Base-by-base conservation (phyloP, 2,797 vertebrate genomes). In the Betta splendens region DNA sequence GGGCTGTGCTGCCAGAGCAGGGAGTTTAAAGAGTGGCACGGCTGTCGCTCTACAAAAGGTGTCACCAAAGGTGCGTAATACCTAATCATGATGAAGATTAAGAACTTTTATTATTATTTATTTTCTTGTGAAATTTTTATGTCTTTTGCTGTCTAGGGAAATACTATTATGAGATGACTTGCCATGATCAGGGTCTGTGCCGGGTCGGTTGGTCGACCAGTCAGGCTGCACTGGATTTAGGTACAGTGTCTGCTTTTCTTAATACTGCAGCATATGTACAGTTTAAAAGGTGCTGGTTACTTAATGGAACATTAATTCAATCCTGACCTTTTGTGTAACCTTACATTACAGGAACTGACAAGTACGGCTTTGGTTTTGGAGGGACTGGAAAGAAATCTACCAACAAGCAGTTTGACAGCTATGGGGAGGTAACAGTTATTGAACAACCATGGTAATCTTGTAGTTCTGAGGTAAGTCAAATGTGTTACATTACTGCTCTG, bases 371-470 rank as follows among this genome's bases (percentile, higher is more conserved):
- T 87, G 98, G 97, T 52, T 99, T 96, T 83, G 98, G 98, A 46
- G 97, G 98, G 56, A 98, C 97, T 10, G 98, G 97, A 66, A 99
- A 99, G 86, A 99, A 99, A 73, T 99, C 98, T 56, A 92, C 98
- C 80, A 98, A 98, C 81, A 99, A 99, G 66, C 98, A 99, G 50
- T 99, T 99, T 91, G 98, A 99, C 87, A 98, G 94, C 83, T 99
- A 99, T 2, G 97, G 98, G 77, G 97, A 99, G 94, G 98, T 99
- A 79, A 85, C 1, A 0, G 6, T 31, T 28, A 2, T 36, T 18
- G 1, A 35, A 12, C 38, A 1, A 8, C 5, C 5, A 5, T 1
- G 7, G n/a, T 23, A 39, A 29, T 66, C 17, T 31, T 10, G 3
- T 1, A 28, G 9, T 6, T 28, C 6, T 33, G 11, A 23, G 11